phyloP scores from a whole-genome alignment of 2,797 vertebrate genomes.

The Scomberomorus guttatus region DNA sequence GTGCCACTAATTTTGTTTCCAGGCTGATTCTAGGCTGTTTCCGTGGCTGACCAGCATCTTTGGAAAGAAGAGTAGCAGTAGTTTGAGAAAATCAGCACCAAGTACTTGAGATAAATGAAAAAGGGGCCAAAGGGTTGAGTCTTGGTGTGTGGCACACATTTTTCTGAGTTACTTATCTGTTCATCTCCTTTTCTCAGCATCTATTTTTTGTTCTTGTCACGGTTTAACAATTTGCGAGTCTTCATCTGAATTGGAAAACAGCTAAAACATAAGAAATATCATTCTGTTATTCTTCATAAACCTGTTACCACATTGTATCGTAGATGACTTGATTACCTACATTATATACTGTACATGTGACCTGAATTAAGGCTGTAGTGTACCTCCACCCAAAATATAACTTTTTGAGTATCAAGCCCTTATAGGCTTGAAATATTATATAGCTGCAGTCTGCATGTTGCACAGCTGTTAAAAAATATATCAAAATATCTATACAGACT shows the following conservation, averaged over 20 bases:
- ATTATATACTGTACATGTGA: background rate
- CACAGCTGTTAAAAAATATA: background rate
- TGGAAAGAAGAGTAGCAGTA: constrained; percentile 35
- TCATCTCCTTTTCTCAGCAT: constrained; percentile 3
- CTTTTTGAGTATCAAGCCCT: background rate
- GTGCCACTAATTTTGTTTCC: constrained; percentile 73
- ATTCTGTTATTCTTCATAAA: constrained; percentile 9
- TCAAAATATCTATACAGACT: background rate
- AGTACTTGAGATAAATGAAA: constrained; percentile 27
- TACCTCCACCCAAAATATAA: background rate
- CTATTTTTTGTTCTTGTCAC: constrained; percentile 1
- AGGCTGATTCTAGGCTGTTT: constrained; percentile 9
- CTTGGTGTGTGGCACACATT: background rate
- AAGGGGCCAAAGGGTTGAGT: constrained; percentile 11
- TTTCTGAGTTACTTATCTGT: background rate
- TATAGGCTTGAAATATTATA: constrained; percentile 6
- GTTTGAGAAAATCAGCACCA: constrained; percentile 31
- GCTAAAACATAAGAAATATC: background rate
- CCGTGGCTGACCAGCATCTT: constrained; percentile 56
- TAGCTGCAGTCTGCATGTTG: background rate
- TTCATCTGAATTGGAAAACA: background rate
- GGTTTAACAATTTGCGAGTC: background rate
- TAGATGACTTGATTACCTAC: background rate
- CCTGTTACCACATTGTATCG: background rate
- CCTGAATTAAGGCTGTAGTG: background rate